Base-by-base conservation (phyloP, 2,888 invertebrate species). In the Drosophila siamana region DNA sequence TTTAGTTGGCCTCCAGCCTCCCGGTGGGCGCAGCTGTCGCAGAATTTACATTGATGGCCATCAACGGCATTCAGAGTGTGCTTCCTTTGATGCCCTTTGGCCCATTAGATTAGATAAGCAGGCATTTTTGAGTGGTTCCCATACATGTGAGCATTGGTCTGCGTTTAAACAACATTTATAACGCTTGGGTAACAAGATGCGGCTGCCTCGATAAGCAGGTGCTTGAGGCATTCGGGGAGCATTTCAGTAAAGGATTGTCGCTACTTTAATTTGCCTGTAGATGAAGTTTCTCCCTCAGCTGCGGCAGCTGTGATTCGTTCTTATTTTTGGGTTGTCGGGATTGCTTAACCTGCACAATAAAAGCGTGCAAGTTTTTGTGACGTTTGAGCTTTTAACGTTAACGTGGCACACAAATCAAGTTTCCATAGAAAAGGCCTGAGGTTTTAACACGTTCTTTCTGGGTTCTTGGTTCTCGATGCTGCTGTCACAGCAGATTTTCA, bases 401-500 rank as follows among this genome's bases (percentile, higher is more conserved):
- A n/a, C n/a, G n/a, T n/a, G n/a, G 28, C 38, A 22, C 19, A 38
- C 38, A 59, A 76, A 55, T 72, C 57, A 72, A 38, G 8, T 50
- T 46, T 44, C 36, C 36, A 22, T 46, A 40, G 13, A 36, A 52
- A n/a, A 40, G 40, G 8, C 36, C 19, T 30, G 36, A 40, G 50
- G 48, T 56, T 68, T 60, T 66, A 66, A 56, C 80, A 77, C 63
- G 66, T 83, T 51, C 59, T 46, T 52, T 30, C 26, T 52, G 22
- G 47, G 24, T 46, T 55, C 44, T 52, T 47, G n/a, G 50, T 30
- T 30, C 30, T 9, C 11, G 9, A 9, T 9, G 6, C 36, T 36
- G n/a, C 70, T 80, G 85, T 69, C 74, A 62, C 54, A 67, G 64
- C 68, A 63, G 65, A 80, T 80, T 84, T 78, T 50, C 68, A 62